Evolutionary conservation across 2,797 vertebrate species (phyloP), one percentile per base, ranked within the genome.

Genomic region (Psittacula echo): DNA sequence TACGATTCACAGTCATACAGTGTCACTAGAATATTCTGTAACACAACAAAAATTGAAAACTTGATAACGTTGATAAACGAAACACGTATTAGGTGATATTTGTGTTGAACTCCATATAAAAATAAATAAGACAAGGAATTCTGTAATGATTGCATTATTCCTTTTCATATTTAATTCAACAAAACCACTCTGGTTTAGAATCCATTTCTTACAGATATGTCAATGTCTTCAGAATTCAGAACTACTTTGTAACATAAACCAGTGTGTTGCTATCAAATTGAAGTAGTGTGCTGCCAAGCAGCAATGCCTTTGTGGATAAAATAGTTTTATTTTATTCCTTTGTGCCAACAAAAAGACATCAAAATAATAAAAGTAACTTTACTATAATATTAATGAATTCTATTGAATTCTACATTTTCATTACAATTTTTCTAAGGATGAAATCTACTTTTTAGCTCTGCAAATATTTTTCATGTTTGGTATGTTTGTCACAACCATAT

Each of bases 101-200:
- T 85, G 64, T 91, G 87, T 87, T 89, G 94, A 95, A 89, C 61
- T 89, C 56, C 56, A 45, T 85, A 89, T 51, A 85, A 91, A 95
- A 93, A 95, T 90, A 91, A 88, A 47, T 85, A 90, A 94, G 78
- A 89, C 60, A 83, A 89, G 27, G 41, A 94, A 88, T 89, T 93
- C 87, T 94, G 82, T 89, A 91, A 48, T 86, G 88, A 94, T 88
- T 88, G 54, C 80, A 70, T 86, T 95, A 94, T 95, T 95, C 94
- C 42, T 95, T 95, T 96, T 96, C 95, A 96, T 96, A 96, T 96
- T 96, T 96, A 95, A 95, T 96, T 96, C 91, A 96, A 96, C 87
- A 96, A 94, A 95, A 58, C 85, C 70, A 18, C 58, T 85, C 72
- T 86, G 79, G 29, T 94, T 78, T 90, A 86, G 73, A 95, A 90